Percentiles rank a stretch among this genome's conserved stretches.
Evolutionary conservation across 2,113 vertebrate genomes (phyloP).

Genomic region (Excalfactoria chinensis): DNA sequence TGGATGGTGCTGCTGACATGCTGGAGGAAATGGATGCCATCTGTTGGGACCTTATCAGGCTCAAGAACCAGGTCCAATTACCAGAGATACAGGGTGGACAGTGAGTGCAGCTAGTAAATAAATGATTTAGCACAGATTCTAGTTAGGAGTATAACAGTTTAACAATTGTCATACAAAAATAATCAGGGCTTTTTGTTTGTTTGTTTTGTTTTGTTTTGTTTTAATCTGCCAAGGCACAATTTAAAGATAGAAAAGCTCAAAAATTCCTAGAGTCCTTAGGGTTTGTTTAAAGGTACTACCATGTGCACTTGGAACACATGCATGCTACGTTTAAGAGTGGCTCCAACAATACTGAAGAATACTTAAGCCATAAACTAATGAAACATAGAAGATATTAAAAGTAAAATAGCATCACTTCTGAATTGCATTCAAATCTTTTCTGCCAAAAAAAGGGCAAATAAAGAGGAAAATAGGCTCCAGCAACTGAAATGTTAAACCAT

Average conservation of each 20-base stretch:
- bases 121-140: background rate
- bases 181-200: background rate
- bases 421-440: background rate
- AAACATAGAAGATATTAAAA: background rate
- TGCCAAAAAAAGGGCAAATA: background rate
- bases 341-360: background rate
- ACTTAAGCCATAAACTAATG: background rate
- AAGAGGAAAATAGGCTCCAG: slow-evolving; percentile 9
- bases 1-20: background rate
- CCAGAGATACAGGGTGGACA: background rate
- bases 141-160: background rate
- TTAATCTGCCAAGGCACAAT: background rate
- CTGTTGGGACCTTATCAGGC: background rate
- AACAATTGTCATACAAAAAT: background rate
- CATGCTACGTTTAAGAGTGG: background rate
- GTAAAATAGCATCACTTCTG: background rate
- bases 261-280: background rate
- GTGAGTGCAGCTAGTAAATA: background rate
- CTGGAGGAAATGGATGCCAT: background rate
- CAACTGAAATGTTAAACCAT: slow-evolving; percentile 24
- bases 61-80: background rate
- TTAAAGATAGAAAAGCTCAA: background rate
- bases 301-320: background rate
- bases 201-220: too few relatives aligned
- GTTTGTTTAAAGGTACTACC: background rate